Base-by-base conservation (phyloP, 2,113 vertebrate species). In the Perca schrenkii region DNA sequence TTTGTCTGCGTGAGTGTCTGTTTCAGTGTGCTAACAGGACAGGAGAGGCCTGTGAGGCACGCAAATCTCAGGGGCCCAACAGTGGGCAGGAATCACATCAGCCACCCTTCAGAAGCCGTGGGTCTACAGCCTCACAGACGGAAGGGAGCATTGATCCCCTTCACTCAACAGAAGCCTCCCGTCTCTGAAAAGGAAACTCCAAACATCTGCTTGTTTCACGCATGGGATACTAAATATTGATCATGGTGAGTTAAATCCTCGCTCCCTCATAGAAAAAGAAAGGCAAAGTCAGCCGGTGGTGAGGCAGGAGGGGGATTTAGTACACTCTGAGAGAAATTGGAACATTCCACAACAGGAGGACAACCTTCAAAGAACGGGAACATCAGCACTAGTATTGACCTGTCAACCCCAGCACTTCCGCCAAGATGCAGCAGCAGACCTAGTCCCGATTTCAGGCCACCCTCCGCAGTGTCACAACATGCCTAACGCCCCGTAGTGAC, bases 141-240 rank as follows among this genome's bases (percentile, higher is more conserved):
- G 89, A 95, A 96, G 94, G 88, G 89, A 94, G 93, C 95, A 98
- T 97, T 77, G 97, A 98, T 98, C 95, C 95, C 93, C 95, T 94
- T 95, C 94, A 95, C 96, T 96, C 96, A 95, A 86, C 92, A 94
- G 91, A 94, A 96, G 94, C 93, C 89, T 91, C 82, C 50, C 11
- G 86, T 90, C 94, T 94, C 93, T 93, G 93, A 92, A 97, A 93
- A 96, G 97, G 96, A 98, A 97, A 97, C 96, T 97, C 97, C 96
- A 96, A 97, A 97, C 97, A 97, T 97, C 96, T 97, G 97, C 96
- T 95, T 96, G 96, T 97, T 96, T 97, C 97, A 98, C 95, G 96
- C 97, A 97, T 96, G 97, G 97, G 95, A 97, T 97, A 95, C 94
- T 95, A 97, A 98, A 96, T 98, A 98, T 98, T 96, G 97, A 98